Base-by-base conservation (phyloP, 1,140 invertebrate genomes). In the Globodera ellingtonae region DNA sequence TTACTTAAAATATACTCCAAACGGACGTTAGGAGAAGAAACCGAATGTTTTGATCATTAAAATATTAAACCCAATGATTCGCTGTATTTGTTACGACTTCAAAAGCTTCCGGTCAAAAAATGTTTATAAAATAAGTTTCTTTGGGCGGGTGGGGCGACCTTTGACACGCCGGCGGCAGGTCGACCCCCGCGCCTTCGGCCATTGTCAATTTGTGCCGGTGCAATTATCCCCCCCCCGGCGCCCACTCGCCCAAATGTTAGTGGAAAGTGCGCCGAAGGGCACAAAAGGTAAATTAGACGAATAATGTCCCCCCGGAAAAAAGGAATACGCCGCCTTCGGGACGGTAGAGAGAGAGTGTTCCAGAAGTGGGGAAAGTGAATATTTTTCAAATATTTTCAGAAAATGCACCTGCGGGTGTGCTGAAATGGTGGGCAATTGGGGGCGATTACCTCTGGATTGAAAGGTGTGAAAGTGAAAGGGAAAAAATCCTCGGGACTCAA, bases 221-320 rank as follows among this genome's bases (percentile, higher is more conserved):
- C 56, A 62, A 62, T 62, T 62, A 62, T 62, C 56, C 56, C 18
- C 13, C 10, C 50, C 50, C 50, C 7, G 10, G 10, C 56, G 35
- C 1, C 35, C 35, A 35, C 35, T 35, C 10, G 15, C 18, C 56
- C 67, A 47, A 65, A 70, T 70, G 67, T 67, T 18, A 13, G 67
- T 8, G 35, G 35, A 35, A 70, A 35, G 67, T 44, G 67, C 13
- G 9, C 35, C 35, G 35, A 70, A 70, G 67, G 66, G 67, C 67
- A 70, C 67, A 70, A 70, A 70, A 70, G 67, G 67, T 70, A 24
- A 70, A 70, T 70, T 70, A 70, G 67, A 35, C 67, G 67, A 47
- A 62, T 47, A 70, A 47, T 35, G 67, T 47, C 35, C 67, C 24
- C 21, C 9, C 8, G 46, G 67, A 35, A 5, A 18, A 70, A 70